Conservation (phyloP, 2,888 invertebrate species). For the Orgyia antiqua region DNA sequence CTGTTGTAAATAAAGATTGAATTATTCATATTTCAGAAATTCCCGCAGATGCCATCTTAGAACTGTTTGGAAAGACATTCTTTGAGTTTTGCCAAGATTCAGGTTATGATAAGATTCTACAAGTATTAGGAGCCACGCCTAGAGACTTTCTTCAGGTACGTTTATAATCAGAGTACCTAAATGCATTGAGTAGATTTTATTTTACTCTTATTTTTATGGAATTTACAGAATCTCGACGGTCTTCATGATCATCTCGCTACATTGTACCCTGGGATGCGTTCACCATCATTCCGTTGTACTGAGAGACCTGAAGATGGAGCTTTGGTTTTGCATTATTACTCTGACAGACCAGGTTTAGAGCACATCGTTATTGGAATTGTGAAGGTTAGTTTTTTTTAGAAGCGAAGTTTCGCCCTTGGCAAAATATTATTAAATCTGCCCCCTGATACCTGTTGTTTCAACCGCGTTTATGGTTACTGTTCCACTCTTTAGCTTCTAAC, state of each 20-base stretch:
- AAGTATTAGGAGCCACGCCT: constrained; percentile 95
- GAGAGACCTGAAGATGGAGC: constrained; percentile 93
- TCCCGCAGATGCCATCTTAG: constrained; percentile 92
- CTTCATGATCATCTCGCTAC: constrained; percentile 96
- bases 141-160: constrained; percentile 92
- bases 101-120: constrained; percentile 97
- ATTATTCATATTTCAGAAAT: constrained; percentile 80
- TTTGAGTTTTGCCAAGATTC: constrained; percentile 98
- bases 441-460: too few species aligned
- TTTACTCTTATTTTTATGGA: too few species aligned
- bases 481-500: too few species aligned
- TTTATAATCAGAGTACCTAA: background rate
- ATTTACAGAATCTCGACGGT: constrained; percentile 91
- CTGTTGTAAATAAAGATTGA: too few species aligned
- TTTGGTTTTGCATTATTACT: constrained; percentile 95
- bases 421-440: too few species aligned
- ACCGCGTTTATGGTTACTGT: too few species aligned
- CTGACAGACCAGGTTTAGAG: constrained; percentile 94
- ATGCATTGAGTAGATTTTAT: too few species aligned
- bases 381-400: constrained; percentile 88
- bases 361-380: constrained; percentile 98
- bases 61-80: constrained; percentile 95
- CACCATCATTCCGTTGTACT: constrained; percentile 97
- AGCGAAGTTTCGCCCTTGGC: too few species aligned
- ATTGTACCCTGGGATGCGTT: constrained; percentile 95